These are phyloP conservation scores for Dysidea cf. avara DNA, from an alignment of 37 sponge, comb jelly and placozoan species.

Conservation along the genomic window DNA sequence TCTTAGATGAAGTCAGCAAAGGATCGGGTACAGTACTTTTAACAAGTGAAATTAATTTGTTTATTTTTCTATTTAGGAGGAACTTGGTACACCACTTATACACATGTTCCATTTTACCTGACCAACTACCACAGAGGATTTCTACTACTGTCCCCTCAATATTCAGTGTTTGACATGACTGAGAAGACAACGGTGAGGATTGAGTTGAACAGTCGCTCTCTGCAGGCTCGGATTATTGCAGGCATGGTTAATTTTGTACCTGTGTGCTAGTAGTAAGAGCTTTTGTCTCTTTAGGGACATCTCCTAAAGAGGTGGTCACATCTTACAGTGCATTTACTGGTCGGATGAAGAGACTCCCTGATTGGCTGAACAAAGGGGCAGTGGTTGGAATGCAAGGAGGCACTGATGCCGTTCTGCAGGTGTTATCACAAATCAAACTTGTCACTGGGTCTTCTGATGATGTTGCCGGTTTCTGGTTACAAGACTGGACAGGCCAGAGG, in stretches of 20 bases:
- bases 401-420: slow-evolving; percentile 40
- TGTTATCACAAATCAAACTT: slow-evolving; percentile 15
- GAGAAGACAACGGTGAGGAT: slow-evolving; percentile 22
- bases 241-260: slow-evolving; percentile 26
- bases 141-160: slow-evolving; percentile 54
- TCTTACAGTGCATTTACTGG: slow-evolving; percentile 67
- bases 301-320: slow-evolving; percentile 44
- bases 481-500: slow-evolving; percentile 88
- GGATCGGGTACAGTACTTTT: slow-evolving; percentile 44
- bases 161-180: slow-evolving; percentile 55
- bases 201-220: slow-evolving; percentile 19
- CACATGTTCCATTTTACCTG: slow-evolving; percentile 67
- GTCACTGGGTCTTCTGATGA: slow-evolving; percentile 47
- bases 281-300: slow-evolving; percentile 17
- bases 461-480: slow-evolving; percentile 78
- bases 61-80: slow-evolving; percentile 48
- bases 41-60: not conserved
- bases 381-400: slow-evolving; percentile 82
- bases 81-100: slow-evolving; percentile 76
- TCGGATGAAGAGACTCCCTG: slow-evolving; percentile 60
- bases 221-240: slow-evolving; percentile 58
- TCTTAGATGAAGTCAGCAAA: slow-evolving; percentile 50
- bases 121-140: slow-evolving; percentile 52
- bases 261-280: not conserved
- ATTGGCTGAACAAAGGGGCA: slow-evolving; percentile 67